Conservation (phyloP, 2,113 vertebrate genomes). For the Australoheros scitulus region DNA sequence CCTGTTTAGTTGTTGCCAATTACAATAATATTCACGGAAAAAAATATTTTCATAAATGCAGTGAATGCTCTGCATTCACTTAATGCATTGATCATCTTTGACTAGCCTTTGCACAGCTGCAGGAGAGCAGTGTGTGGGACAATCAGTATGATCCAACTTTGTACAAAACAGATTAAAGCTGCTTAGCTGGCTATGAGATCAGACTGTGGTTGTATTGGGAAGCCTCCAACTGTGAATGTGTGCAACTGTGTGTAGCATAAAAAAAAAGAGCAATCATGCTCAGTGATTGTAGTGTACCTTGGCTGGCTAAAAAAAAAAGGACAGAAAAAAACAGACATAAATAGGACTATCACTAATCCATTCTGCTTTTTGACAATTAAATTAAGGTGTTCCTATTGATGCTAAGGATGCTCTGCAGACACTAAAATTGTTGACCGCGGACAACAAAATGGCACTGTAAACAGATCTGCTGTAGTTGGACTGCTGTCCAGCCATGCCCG, state of each 20-base stretch:
- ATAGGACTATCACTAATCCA: neutral
- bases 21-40: constrained; percentile 12
- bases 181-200: constrained; percentile 55
- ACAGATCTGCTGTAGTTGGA: constrained; percentile 8
- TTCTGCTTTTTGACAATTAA: constrained; percentile 25
- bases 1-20: constrained; percentile 12
- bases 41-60: constrained; percentile 2
- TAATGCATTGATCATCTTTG: constrained; percentile 48
- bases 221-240: constrained; percentile 55
- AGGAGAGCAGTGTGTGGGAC: constrained; percentile 43
- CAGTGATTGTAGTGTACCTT: neutral
- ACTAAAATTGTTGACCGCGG: neutral
- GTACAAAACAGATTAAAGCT: constrained; percentile 61
- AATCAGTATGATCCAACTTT: constrained; percentile 47
- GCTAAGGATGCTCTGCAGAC: neutral
- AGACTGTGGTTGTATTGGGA: constrained; percentile 42
- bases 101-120: constrained; percentile 23
- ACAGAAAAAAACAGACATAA: neutral
- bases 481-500: neutral
- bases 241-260: constrained; percentile 39
- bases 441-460: neutral
- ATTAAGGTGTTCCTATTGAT: neutral
- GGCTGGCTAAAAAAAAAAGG: constrained; percentile 7
- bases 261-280: neutral
- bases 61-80: constrained; percentile 3